Base-by-base conservation (phyloP, 2,797 vertebrate genomes). In the Enteromius paludinosus region DNA sequence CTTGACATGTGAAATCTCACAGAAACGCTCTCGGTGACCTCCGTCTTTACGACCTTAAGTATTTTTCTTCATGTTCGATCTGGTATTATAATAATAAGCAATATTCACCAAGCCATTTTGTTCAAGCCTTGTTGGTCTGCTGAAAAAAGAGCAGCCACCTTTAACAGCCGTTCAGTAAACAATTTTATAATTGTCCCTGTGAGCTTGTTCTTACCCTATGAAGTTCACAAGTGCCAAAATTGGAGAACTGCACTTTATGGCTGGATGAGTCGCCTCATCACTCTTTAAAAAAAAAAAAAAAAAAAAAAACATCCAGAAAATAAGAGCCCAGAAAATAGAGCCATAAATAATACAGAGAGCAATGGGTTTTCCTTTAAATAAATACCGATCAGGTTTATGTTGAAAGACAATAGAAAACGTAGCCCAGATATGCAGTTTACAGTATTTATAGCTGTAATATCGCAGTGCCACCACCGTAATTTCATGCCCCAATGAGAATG, bases 381-480 rank as follows among this genome's bases (percentile, higher is more conserved):
- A 99, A 99, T 99, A 99, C 98, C 97, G 97, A 98, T 99, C 97
- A 98, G 97, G 97, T 99, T 99, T 99, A 99, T 99, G 98, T 98
- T 99, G 97, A 96, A 97, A 99, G 98, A 99, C 98, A 99, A 99
- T 99, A 99, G 98, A 97, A 99, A 98, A 97, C 96, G 97, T 98
- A 96, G 98, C 97, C 97, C 97, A 98, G 98, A 98, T 99, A 98
- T 99, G 98, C 98, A 98, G 98, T 99, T 99, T 99, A 99, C 98
- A 99, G 98, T 99, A 99, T 99, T 99, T 99, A 99, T 99, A 97
- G 97, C 98, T 97, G 97, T 99, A 99, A 99, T 99, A 99, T 98
- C 96, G 96, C 97, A 97, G 98, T 99, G 98, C 97, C 98, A 97
- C 97, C 97, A 97, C 97, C 96, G 98, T 99, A 99, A 99, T 99